phyloP scores from a whole-genome alignment of 2,888 invertebrate species.

The Prosapia bicincta region DNA sequence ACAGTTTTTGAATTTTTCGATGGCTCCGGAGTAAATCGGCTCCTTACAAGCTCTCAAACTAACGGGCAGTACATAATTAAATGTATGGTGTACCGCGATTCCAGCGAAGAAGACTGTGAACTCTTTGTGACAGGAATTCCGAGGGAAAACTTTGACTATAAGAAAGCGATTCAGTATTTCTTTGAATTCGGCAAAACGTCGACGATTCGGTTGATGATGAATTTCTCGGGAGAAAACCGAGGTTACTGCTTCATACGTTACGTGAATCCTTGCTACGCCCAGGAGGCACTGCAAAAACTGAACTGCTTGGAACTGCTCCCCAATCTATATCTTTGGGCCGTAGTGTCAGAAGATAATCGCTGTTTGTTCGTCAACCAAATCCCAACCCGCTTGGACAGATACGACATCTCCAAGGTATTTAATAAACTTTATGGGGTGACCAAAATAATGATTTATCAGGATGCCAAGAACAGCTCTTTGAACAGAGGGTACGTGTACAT shows the following conservation, averaged over 20 bases:
- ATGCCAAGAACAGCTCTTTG: too few species aligned
- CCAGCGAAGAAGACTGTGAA: background rate
- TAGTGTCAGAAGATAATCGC: background rate
- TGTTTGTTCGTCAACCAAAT: background rate
- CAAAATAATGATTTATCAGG: too few species aligned
- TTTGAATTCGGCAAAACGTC: background rate
- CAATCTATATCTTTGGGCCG: background rate
- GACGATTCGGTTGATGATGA: background rate
- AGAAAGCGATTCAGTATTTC: too few species aligned
- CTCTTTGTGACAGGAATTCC: background rate
- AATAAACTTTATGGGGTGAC: background rate
- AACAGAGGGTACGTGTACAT: background rate
- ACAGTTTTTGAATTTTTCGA: too few species aligned
- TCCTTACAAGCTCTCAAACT: too few species aligned
- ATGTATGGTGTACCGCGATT: background rate
- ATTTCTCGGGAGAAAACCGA: background rate
- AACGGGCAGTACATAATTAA: background rate
- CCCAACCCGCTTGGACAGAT: background rate
- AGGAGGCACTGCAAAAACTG: background rate
- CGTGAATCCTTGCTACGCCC: background rate
- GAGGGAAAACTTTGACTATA: background rate
- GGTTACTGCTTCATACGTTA: background rate
- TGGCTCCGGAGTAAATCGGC: too few species aligned
- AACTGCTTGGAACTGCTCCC: background rate
- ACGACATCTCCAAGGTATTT: background rate